phyloP scores from a whole-genome alignment of 2,797 vertebrate genomes.

The Darevskia nairensis region DNA sequence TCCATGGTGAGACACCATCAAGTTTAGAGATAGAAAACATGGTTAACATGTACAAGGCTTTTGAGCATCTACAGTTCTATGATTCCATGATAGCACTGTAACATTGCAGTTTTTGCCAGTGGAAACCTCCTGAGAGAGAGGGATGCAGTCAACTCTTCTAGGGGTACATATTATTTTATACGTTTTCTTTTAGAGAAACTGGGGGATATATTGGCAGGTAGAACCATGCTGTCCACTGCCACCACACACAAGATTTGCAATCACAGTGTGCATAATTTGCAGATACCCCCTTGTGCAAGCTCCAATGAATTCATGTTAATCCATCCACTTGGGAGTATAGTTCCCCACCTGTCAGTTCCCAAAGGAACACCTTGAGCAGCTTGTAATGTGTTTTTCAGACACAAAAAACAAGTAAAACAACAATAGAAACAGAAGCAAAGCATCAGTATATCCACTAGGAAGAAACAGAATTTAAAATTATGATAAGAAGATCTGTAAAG shows the following conservation, averaged over 20 bases:
- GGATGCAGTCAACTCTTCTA: background rate
- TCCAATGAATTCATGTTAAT: background rate
- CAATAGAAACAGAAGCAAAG: background rate
- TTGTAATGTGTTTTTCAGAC: background rate
- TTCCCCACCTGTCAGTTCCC: background rate
- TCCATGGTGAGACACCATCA: background rate
- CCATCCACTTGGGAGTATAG: background rate
- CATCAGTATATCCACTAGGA: background rate
- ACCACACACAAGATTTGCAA: slow-evolving; percentile 1
- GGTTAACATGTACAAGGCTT: background rate
- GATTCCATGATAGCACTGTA: background rate
- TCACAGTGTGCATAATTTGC: background rate
- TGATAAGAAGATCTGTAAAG: background rate
- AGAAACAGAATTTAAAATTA: background rate
- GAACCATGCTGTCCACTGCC: slow-evolving; percentile 1
- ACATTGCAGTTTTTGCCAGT: background rate
- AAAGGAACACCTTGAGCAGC: background rate
- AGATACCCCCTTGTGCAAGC: background rate
- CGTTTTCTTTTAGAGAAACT: background rate
- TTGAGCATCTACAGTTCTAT: background rate
- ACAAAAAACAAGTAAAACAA: background rate
- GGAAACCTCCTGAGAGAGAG: background rate
- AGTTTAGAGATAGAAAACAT: background rate
- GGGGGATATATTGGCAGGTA: background rate
- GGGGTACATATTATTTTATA: slow-evolving; percentile 14